These are phyloP conservation scores for Scrobipalpa costella DNA, from an alignment of 2,888 invertebrate species.

Conservation along the genomic window DNA sequence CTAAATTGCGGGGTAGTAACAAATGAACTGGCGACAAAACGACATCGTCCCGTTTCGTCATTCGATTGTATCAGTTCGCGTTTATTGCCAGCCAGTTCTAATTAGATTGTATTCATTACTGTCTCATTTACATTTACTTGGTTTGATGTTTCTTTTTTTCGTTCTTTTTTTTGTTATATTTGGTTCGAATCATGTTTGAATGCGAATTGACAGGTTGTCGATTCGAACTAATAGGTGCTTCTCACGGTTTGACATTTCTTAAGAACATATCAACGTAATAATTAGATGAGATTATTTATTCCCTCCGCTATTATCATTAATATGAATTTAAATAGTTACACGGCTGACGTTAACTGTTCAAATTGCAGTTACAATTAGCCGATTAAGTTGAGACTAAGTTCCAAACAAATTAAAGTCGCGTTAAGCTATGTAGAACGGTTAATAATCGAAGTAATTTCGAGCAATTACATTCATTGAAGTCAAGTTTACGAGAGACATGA, in stretches of 20 bases:
- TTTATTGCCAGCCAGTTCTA: conserved; percentile 13
- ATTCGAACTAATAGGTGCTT: neutral
- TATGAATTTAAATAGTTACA: neutral
- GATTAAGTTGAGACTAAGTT: conserved; percentile 14
- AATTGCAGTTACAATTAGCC: conserved; percentile 11
- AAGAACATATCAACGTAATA: neutral
- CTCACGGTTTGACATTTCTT: neutral
- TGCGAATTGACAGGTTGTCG: neutral
- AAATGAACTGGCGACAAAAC: conserved; percentile 35
- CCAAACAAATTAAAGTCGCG: conserved; percentile 25
- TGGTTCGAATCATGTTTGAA: too few species aligned
- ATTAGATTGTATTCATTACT: conserved; percentile 21
- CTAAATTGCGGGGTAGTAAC: conserved; percentile 30
- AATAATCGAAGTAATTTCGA: conserved; percentile 20
- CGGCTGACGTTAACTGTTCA: neutral
- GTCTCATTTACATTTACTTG: conserved; percentile 4
- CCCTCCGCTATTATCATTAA: neutral
- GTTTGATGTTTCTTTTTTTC: neutral
- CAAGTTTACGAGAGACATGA: conserved; percentile 23
- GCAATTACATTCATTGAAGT: conserved; percentile 20
- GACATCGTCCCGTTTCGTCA: conserved; percentile 29
- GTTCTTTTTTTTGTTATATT: too few species aligned
- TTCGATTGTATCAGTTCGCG: conserved; percentile 17
- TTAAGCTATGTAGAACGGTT: conserved; percentile 25
- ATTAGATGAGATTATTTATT: neutral